phyloP scores from a whole-genome alignment of 2,888 invertebrate genomes.

The Sceliomorpha sp. region DNA sequence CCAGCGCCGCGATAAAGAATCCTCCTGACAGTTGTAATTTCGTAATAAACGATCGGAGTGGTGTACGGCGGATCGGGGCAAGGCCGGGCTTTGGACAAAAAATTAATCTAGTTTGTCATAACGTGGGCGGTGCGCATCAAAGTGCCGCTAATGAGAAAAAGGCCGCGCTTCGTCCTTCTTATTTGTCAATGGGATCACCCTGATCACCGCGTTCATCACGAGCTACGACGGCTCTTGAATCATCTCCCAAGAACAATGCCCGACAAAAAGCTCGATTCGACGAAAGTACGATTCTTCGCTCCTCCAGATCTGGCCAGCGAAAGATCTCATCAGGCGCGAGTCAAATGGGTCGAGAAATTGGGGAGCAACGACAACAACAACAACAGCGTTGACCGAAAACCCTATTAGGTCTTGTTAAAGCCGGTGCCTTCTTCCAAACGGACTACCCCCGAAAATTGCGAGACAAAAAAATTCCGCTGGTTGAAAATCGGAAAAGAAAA shows the following conservation, averaged over 20 bases:
- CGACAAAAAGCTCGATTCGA: background rate
- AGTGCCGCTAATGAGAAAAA: slow-evolving; percentile 80
- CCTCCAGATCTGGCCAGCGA: too few relatives aligned
- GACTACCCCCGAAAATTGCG: too few relatives aligned
- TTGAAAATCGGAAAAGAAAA: too few relatives aligned
- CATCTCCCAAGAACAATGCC: slow-evolving; percentile 22
- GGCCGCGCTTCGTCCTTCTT: slow-evolving; percentile 71
- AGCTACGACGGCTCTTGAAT: slow-evolving; percentile 25
- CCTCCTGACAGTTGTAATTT: slow-evolving; percentile 76
- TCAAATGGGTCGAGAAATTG: too few relatives aligned
- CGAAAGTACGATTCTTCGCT: too few relatives aligned
- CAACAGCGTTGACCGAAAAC: too few relatives aligned
- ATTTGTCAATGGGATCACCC: slow-evolving; percentile 77
- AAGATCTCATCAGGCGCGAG: too few relatives aligned
- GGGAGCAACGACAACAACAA: too few relatives aligned
- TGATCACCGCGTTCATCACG: slow-evolving; percentile 61
- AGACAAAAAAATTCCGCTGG: too few relatives aligned
- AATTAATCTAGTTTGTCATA: slow-evolving; percentile 81
- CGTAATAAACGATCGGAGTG: slow-evolving; percentile 76
- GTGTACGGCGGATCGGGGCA: slow-evolving; percentile 36
- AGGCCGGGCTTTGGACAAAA: slow-evolving; percentile 65
- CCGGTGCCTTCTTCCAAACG: too few relatives aligned
- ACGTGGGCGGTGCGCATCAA: slow-evolving; percentile 80
- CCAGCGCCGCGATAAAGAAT: slow-evolving; percentile 51
- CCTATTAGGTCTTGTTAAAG: too few relatives aligned